Evolutionary conservation across 2,797 vertebrate species (phyloP), one percentile per base, ranked within the genome.

Genomic region (Pogoniulus pusillus): DNA sequence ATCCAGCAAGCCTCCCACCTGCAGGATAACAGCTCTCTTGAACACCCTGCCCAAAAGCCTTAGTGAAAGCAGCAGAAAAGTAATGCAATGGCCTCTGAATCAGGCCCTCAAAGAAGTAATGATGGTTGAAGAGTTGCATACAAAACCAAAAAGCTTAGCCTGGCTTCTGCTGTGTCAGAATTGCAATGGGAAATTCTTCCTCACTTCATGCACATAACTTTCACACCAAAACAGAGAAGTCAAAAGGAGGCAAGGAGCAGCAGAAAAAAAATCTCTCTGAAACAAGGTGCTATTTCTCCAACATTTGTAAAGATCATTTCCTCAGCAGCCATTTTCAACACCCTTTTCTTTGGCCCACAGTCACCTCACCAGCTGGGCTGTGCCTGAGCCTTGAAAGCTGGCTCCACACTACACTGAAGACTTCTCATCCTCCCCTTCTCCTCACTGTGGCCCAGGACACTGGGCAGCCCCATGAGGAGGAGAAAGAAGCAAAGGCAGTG

Each of bases 81-180:
- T 6, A 77, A 68, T 70, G 27, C 64, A 8, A 3, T 1, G 27
- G 41, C 51, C 64, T 59, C 58, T 20, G 34, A 5, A 29, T 3
- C 47, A 9, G 60, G 47, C 9, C 24, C n/a, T 32, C 0, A 0
- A 11, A 65, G 51, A 35, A 35, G 55, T 1, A 35, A 35, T 0
- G 27, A 32, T 30, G 27, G 43, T 24, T 54, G 29, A 18, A 70
- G 63, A 85, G 35, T 1, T 2, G 0, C 49, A 37, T 17, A 6
- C 1, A 5, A 74, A 39, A 12, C 17, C 9, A 20, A 22, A 85
- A 35, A 23, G 26, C 62, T 51, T 9, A 60, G n/a, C 26, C 63
- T 0, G 1, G 58, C 76, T 20, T 58, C 54, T 4, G 5, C 14
- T 0, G 0, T 45, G 72, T 37, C 60, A 6, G 32, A 51, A 29